Conservation (phyloP, 2,113 vertebrate species). For the Oreotrochilus melanogaster region DNA sequence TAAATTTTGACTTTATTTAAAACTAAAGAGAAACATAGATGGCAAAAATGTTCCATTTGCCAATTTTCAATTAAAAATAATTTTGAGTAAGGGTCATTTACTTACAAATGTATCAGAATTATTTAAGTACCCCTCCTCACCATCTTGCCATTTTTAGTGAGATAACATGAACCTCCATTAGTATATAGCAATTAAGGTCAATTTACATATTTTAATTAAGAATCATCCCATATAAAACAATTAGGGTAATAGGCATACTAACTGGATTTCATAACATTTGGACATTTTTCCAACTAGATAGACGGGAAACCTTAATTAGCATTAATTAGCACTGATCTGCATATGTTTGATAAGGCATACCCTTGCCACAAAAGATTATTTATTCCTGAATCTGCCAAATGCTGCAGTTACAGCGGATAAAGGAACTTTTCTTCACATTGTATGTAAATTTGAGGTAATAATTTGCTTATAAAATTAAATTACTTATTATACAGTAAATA, state of each 20-base stretch:
- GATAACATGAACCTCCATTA: conserved; percentile 90
- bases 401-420: conserved; percentile 80
- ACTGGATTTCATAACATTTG: conserved; percentile 95
- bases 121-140: conserved; percentile 82
- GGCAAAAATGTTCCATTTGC: conserved; percentile 75
- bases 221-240: conserved; percentile 92
- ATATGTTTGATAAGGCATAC: conserved; percentile 93
- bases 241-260: conserved; percentile 90
- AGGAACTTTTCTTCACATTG: conserved; percentile 79
- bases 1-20: conserved; percentile 69
- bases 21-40: conserved; percentile 70
- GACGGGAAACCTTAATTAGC: conserved; percentile 91
- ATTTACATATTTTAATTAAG: conserved; percentile 95
- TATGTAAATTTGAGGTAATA: conserved; percentile 81
- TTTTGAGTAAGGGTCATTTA: conserved; percentile 83
- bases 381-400: conserved; percentile 87
- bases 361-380: conserved; percentile 88
- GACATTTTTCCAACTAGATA: conserved; percentile 89
- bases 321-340: conserved; percentile 94
- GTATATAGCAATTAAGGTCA: conserved; percentile 90
- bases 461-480: conserved; percentile 76
- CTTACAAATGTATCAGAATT: conserved; percentile 82
- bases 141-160: conserved; percentile 86
- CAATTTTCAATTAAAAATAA: conserved; percentile 82
- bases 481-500: conserved; percentile 78